phyloP scores from a whole-genome alignment of 2,888 invertebrate genomes.

The Clistopyga incitator region DNA sequence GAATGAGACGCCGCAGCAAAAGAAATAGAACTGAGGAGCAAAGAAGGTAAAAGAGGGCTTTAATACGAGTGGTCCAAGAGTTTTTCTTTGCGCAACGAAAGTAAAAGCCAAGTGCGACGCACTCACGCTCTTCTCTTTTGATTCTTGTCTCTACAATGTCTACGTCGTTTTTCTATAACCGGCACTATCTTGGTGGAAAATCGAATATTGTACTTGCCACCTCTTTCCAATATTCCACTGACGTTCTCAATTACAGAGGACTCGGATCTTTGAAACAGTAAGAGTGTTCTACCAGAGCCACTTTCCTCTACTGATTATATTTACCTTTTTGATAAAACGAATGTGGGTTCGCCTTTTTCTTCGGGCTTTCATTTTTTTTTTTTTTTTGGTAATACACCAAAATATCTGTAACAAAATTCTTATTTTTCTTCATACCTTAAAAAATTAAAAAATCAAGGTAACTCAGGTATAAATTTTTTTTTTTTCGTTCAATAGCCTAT shows the following conservation, averaged over 20 bases:
- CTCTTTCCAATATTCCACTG: constrained; percentile 42
- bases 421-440: no score
- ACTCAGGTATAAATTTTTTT: background rate
- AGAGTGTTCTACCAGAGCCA: background rate
- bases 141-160: constrained; percentile 6
- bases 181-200: constrained; percentile 50
- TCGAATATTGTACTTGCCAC: constrained; percentile 52
- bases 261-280: constrained; percentile 22
- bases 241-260: constrained; percentile 54
- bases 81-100: constrained; percentile 60
- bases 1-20: constrained; percentile 49
- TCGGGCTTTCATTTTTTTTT: background rate
- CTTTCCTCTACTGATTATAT: background rate
- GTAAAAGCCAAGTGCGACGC: constrained; percentile 62
- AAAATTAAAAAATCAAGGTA: no score
- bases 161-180: constrained; percentile 30
- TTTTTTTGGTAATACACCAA: no score
- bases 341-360: constrained; percentile 2
- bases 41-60: constrained; percentile 14
- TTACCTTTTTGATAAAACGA: constrained; percentile 9
- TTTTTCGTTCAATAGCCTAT: background rate
- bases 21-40: constrained; percentile 40
- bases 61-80: constrained; percentile 52
- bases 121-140: constrained; percentile 47
- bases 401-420: no score